These are phyloP conservation scores for Mycteria americana DNA, from an alignment of 2,797 vertebrate genomes.

Conservation along the genomic window DNA sequence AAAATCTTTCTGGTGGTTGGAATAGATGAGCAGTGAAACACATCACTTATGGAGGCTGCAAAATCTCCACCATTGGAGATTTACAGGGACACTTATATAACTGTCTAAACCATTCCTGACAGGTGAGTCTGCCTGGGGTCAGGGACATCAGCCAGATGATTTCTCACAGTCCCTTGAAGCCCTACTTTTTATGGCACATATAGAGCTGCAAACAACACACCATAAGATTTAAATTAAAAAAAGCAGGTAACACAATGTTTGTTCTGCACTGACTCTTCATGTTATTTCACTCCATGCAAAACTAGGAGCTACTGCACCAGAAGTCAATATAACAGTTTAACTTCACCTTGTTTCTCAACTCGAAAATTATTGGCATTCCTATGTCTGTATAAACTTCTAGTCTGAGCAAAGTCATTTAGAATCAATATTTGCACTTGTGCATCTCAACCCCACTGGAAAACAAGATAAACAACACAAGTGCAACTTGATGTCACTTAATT, in stretches of 20 bases:
- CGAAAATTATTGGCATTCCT: neutral
- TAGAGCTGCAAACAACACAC: neutral
- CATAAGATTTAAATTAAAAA: neutral
- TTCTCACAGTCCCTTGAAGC: neutral
- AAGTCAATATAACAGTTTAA: neutral
- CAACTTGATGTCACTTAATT: neutral
- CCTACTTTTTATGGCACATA: neutral
- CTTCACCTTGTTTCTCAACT: neutral
- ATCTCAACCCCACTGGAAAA: neutral
- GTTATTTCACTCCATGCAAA: neutral
- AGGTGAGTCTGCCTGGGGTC: neutral
- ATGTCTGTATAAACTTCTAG: neutral
- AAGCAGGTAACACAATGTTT: neutral
- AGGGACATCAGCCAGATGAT: neutral
- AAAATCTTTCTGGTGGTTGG: neutral
- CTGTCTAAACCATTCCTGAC: neutral
- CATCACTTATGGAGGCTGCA: fast-evolving
- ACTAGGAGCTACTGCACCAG: neutral
- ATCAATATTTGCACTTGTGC: neutral
- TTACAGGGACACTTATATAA: neutral
- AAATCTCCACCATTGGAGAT: neutral
- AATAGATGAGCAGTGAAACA: neutral
- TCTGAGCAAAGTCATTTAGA: neutral
- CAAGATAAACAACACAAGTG: neutral
- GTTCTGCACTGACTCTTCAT: neutral